phyloP scores from a whole-genome alignment of 2,888 invertebrate species.

The Andrena fulva region DNA sequence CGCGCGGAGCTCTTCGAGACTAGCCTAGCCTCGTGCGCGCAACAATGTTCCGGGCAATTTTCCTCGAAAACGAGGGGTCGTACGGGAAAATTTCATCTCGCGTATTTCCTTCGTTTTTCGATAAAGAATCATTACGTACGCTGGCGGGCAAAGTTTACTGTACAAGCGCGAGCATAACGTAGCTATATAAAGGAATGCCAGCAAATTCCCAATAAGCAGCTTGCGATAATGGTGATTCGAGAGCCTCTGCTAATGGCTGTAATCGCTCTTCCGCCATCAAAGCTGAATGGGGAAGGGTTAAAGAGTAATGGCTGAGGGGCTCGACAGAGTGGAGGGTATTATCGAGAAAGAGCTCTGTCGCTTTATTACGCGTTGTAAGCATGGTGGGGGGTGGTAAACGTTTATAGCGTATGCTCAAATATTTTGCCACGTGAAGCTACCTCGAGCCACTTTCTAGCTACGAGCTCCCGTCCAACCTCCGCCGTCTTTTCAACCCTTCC shows the following conservation, averaged over 20 bases:
- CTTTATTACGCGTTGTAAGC: constrained; percentile 74
- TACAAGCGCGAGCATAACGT: too few relatives aligned
- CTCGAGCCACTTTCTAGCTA: constrained; percentile 30
- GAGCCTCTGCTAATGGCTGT: not conserved
- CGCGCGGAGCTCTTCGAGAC: too few relatives aligned
- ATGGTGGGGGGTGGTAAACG: constrained; percentile 65
- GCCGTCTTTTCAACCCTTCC: constrained; percentile 8
- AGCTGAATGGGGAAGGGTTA: constrained; percentile 21
- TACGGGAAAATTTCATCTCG: too few relatives aligned
- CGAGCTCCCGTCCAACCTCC: constrained; percentile 19
- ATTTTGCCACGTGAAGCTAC: constrained; percentile 67
- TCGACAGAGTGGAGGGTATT: constrained; percentile 67
- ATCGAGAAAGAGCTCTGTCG: constrained; percentile 77
- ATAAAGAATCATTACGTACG: too few relatives aligned
- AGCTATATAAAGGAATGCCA: not conserved
- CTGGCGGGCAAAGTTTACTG: too few relatives aligned
- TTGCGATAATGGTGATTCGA: constrained; percentile 3
- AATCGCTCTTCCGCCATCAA: constrained; percentile 1
- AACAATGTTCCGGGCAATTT: too few relatives aligned
- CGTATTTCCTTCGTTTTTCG: too few relatives aligned
- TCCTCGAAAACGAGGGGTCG: too few relatives aligned
- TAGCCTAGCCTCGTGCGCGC: too few relatives aligned
- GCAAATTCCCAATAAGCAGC: constrained; percentile 6
- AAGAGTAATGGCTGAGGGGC: constrained; percentile 26
- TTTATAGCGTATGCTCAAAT: constrained; percentile 76